A percentile compares a stretch with the other conserved stretches of the same genome.
Evolutionary conservation across 1,140 invertebrate species (phyloP).

Genomic region (Diorhabda sublineata): DNA sequence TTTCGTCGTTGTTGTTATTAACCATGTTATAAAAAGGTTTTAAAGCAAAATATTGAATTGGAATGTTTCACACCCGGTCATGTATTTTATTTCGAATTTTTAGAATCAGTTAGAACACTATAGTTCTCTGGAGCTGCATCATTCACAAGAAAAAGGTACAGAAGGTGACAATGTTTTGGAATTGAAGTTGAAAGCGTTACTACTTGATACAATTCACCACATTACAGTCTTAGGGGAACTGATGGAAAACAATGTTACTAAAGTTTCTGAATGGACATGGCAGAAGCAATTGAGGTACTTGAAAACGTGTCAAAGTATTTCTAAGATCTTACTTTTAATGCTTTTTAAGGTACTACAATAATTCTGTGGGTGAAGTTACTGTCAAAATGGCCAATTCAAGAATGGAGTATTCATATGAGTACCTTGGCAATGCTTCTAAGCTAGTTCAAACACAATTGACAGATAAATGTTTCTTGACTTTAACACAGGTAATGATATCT

Average conservation of each 20-base stretch:
- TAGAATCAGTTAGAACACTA: conserved; percentile 61
- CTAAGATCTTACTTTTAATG: not conserved
- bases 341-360: conserved; percentile 54
- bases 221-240: conserved; percentile 77
- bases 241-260: conserved; percentile 61
- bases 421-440: conserved; percentile 88
- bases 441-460: conserved; percentile 91
- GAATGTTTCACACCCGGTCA: too few relatives aligned
- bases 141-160: conserved; percentile 33
- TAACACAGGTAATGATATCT: conserved; percentile 69
- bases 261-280: conserved; percentile 83
- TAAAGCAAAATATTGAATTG: too few relatives aligned
- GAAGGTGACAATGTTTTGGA: conserved; percentile 46
- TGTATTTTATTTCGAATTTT: not conserved
- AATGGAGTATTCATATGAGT: conserved; percentile 96
- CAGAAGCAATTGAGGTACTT: conserved; percentile 85
- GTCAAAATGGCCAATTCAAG: conserved; percentile 82
- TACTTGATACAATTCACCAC: conserved; percentile 92
- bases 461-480: conserved; percentile 92
- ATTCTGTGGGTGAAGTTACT: conserved; percentile 54
- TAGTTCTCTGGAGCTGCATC: conserved; percentile 54
- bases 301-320: too few relatives aligned
- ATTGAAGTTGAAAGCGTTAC: conserved; percentile 68
- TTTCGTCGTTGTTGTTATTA: too few relatives aligned
- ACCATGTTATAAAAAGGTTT: too few relatives aligned